Evolutionary conservation across 2,113 vertebrate genomes (phyloP).

Genomic region (Ophthalmolycus amberensis): DNA sequence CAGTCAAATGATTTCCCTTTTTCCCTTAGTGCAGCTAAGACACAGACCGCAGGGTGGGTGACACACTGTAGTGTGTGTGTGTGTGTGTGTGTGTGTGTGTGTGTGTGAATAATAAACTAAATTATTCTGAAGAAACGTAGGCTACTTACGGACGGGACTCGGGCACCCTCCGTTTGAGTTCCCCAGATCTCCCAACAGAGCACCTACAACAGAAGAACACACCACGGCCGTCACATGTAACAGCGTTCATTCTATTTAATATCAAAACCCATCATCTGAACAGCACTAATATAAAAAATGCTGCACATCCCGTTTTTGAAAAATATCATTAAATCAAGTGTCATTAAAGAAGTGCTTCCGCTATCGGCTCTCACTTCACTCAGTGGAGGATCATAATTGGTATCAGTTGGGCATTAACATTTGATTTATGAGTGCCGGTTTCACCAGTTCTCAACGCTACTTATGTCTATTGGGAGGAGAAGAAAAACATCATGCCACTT

Average conservation of each 20-base stretch:
- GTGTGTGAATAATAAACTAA: background rate
- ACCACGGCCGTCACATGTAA: background rate
- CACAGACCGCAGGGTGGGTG: background rate
- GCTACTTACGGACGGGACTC: conserved; percentile 94
- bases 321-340: conserved; percentile 50
- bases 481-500: background rate
- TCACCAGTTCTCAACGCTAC: conserved; percentile 27
- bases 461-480: conserved; percentile 1
- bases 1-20: conserved; percentile 3
- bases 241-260: background rate
- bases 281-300: conserved; percentile 10
- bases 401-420: conserved; percentile 36
- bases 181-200: conserved; percentile 92
- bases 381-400: conserved; percentile 39
- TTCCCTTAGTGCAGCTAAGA: conserved; percentile 1
- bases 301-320: conserved; percentile 13
- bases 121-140: background rate
- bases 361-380: conserved; percentile 37
- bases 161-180: conserved; percentile 94
- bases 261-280: conserved; percentile 20
- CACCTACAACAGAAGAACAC: conserved; percentile 80
- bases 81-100: background rate
- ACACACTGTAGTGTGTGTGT: background rate
- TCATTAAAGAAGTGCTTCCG: conserved; percentile 42
- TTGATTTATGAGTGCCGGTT: conserved; percentile 44